A percentile compares a stretch with the other conserved stretches of the same genome.
These are phyloP conservation scores for Platygyra sinensis DNA, from an alignment of 64 coral and sea anemone species.

Conservation along the genomic window DNA sequence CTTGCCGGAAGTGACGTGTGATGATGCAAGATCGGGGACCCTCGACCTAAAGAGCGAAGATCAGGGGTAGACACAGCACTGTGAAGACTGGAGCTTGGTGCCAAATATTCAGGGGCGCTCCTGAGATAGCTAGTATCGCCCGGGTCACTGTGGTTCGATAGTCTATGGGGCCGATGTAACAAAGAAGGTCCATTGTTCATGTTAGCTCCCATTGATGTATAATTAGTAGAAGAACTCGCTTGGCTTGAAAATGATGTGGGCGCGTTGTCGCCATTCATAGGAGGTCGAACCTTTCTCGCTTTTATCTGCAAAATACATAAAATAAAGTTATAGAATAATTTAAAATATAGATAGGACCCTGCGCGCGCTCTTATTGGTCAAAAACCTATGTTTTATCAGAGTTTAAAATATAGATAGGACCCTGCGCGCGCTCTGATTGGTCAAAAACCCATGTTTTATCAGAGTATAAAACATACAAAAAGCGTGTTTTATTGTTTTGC, in stretches of 20 bases:
- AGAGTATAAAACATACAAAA: too few relatives aligned
- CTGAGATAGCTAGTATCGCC: background rate
- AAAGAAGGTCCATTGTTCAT: background rate
- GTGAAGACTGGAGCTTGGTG: background rate
- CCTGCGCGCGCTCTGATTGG: too few relatives aligned
- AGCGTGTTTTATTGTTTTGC: too few relatives aligned
- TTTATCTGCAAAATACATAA: background rate
- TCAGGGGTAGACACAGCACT: constrained; percentile 15
- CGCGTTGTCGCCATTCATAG: background rate
- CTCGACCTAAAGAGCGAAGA: background rate
- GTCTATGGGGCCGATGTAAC: background rate
- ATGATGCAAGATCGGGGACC: background rate
- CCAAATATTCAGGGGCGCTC: background rate
- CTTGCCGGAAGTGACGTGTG: background rate
- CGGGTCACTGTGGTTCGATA: constrained; percentile 20
- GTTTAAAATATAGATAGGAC: too few relatives aligned
- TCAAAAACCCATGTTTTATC: too few relatives aligned
- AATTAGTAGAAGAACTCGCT: background rate
- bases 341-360: too few relatives aligned
- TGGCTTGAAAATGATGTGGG: background rate
- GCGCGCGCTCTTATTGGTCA: too few relatives aligned
- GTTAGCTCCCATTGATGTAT: background rate
- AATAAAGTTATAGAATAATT: background rate
- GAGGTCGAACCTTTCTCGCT: background rate
- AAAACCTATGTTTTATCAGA: too few relatives aligned